Percentiles rank a stretch among this genome's conserved stretches.
Conservation (phyloP, 2,888 invertebrate species). For the Orthosia incerta region DNA sequence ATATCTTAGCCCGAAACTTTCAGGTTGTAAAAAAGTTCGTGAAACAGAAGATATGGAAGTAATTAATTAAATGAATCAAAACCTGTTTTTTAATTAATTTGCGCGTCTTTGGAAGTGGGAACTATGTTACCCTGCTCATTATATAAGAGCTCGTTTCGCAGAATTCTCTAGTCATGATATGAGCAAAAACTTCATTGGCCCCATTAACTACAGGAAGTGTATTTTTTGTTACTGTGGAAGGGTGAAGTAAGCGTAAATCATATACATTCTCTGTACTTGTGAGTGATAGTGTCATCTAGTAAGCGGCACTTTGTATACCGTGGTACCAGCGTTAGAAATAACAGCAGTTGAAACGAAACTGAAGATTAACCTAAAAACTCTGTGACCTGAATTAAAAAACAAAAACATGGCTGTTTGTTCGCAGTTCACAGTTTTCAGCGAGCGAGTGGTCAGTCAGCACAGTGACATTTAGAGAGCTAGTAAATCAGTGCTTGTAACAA, state of each 20-base stretch:
- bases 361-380: constrained; percentile 46
- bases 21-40: constrained; percentile 68
- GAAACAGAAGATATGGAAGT: constrained; percentile 68
- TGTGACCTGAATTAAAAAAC: constrained; percentile 46
- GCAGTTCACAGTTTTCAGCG: constrained; percentile 30
- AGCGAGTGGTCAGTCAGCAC: constrained; percentile 17
- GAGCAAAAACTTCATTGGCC: constrained; percentile 46
- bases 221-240: constrained; percentile 42
- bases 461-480: constrained; percentile 15
- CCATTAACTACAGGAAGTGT: constrained; percentile 37
- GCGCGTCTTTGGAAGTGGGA: constrained; percentile 28
- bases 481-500: constrained; percentile 32
- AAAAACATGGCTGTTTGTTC: constrained; percentile 2
- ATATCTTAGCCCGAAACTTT: constrained; percentile 72
- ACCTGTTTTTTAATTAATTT: constrained; percentile 61
- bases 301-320: constrained; percentile 11
- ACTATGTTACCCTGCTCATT: constrained; percentile 27
- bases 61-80: constrained; percentile 71
- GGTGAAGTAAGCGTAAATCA: constrained; percentile 47
- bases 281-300: constrained; percentile 32
- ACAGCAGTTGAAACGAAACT: constrained; percentile 28
- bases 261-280: constrained; percentile 36
- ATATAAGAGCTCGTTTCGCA: constrained; percentile 24
- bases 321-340: constrained; percentile 17
- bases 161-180: constrained; percentile 40